Evolutionary conservation across 2,888 invertebrate genomes (phyloP).

Genomic region (Cheilosia urbana): DNA sequence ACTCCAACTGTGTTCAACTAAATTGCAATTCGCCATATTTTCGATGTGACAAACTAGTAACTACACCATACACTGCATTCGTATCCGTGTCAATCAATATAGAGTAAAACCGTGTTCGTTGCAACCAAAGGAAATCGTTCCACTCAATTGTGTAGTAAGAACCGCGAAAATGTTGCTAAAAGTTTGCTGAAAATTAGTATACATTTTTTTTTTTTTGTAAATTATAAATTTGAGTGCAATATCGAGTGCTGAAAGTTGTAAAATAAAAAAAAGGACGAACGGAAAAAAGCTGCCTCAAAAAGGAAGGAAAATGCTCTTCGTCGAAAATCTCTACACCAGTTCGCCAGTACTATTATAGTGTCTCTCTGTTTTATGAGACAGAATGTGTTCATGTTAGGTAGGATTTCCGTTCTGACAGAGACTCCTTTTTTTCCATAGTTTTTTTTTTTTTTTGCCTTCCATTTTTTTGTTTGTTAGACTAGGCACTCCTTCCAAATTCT

Average conservation of each 20-base stretch:
- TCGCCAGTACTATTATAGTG: slow-evolving; percentile 72
- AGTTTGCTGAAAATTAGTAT: slow-evolving; percentile 28
- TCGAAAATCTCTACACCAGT: slow-evolving; percentile 77
- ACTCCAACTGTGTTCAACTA: slow-evolving; percentile 69
- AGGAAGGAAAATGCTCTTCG: slow-evolving; percentile 69
- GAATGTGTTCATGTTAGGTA: slow-evolving; percentile 76
- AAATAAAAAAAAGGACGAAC: slow-evolving; percentile 34
- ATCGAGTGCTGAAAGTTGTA: slow-evolving; percentile 63
- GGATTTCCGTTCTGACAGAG: slow-evolving; percentile 71
- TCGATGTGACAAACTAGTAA: slow-evolving; percentile 60
- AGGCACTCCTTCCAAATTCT: slow-evolving; percentile 55
- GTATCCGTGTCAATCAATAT: slow-evolving; percentile 74
- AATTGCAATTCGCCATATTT: slow-evolving; percentile 62
- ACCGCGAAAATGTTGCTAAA: slow-evolving; percentile 39
- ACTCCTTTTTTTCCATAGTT: slow-evolving; percentile 47
- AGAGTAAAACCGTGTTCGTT: slow-evolving; percentile 70
- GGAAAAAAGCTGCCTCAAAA: slow-evolving; percentile 25
- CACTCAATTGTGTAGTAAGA: slow-evolving; percentile 22
- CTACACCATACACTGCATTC: slow-evolving; percentile 65
- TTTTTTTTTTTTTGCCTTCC: slow-evolving; percentile 34
- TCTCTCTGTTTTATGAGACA: slow-evolving; percentile 74
- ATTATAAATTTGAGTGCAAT: slow-evolving; percentile 34
- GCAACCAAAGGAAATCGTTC: slow-evolving; percentile 6
- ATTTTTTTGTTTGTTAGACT: slow-evolving; percentile 27
- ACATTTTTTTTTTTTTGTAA: not conserved